phyloP scores from a whole-genome alignment of 53 echinoderm and acorn worm species.

The Hippasteria phrygiana region DNA sequence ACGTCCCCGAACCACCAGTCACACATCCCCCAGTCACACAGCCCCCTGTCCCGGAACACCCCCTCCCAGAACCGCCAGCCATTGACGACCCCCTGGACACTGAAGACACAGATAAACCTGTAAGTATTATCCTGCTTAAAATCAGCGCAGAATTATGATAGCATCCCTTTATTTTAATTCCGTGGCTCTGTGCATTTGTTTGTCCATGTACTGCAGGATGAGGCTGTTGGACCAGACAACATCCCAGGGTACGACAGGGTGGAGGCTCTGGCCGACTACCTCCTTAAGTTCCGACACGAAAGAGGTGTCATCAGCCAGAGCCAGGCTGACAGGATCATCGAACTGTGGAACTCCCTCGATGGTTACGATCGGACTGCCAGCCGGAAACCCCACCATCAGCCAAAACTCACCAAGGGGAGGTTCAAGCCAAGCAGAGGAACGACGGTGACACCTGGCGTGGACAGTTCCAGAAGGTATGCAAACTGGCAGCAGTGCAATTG shows the following conservation, averaged over 20 bases:
- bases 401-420: conserved; percentile 58
- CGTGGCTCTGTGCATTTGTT: not conserved
- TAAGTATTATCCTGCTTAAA: not conserved
- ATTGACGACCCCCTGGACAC: not conserved
- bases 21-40: not conserved
- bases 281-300: conserved; percentile 42
- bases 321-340: conserved; percentile 41
- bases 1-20: conserved; percentile 2
- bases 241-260: conserved; percentile 62
- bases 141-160: not conserved
- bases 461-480: conserved; percentile 57
- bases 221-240: conserved; percentile 54
- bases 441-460: conserved; percentile 38
- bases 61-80: not conserved
- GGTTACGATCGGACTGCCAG: conserved; percentile 54
- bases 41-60: not conserved
- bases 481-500: not conserved
- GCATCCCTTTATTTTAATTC: not conserved
- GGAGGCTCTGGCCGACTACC: conserved; percentile 54
- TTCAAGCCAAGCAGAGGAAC: conserved; percentile 40
- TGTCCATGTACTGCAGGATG: conserved; percentile 44
- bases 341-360: not conserved
- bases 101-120: not conserved
- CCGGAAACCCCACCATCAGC: conserved; percentile 49
- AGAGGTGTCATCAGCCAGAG: conserved; percentile 37